Evolutionary conservation across 2,113 vertebrate species (phyloP).

Genomic region (Prinia subflava): DNA sequence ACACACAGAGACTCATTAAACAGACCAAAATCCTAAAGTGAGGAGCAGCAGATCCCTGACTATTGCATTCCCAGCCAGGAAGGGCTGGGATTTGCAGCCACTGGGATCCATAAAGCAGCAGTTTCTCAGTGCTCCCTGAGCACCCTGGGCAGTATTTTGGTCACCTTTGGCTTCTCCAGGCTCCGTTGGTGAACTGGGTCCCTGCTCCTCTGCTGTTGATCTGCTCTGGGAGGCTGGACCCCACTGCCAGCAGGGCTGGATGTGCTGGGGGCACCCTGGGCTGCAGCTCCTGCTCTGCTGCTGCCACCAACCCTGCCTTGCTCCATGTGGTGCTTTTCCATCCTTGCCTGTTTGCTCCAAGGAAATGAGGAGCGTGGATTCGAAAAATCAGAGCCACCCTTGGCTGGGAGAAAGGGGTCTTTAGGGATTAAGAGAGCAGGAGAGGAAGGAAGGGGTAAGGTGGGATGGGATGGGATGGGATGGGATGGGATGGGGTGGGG

Average conservation of each 20-base stretch:
- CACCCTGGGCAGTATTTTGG: neutral
- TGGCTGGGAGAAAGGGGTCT: neutral
- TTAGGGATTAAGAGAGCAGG: neutral
- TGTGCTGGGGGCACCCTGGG: neutral
- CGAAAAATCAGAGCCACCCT: neutral
- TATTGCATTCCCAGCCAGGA: neutral
- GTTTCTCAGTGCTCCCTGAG: neutral
- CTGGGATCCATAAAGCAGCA: neutral
- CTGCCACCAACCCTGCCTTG: accelerated
- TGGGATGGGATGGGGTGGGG: no score
- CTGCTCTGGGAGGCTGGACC: neutral
- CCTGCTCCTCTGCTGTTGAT: neutral
- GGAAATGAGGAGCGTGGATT: neutral
- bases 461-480: neutral
- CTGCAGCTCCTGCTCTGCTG: neutral
- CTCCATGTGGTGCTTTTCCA: accelerated
- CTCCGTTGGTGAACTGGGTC: neutral
- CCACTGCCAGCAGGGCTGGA: neutral
- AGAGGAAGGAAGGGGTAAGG: neutral
- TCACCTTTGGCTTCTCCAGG: neutral
- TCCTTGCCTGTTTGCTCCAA: neutral
- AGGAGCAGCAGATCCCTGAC: neutral
- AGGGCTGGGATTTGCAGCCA: neutral
- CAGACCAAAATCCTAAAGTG: neutral
- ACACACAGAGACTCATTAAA: neutral